Percentiles rank a stretch among this genome's conserved stretches.
These are phyloP conservation scores for Hydractinia echinata DNA, from an alignment of 30 jellyfish, hydroid and myxozoan species.

Conservation along the genomic window DNA sequence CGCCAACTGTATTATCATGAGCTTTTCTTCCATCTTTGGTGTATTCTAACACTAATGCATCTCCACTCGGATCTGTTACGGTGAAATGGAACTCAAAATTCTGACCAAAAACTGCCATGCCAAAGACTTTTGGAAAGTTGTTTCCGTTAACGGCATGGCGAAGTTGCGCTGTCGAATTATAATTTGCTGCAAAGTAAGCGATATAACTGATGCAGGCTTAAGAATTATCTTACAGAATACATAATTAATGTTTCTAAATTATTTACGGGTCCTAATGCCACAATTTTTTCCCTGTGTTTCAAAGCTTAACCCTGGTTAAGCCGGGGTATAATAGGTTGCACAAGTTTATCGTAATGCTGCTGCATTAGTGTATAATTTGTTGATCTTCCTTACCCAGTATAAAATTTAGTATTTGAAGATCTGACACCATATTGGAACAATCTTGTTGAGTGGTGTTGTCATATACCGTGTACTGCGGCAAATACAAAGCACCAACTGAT, in stretches of 20 bases:
- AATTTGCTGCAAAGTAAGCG: neutral
- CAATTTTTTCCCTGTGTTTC: no score
- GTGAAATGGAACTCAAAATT: neutral
- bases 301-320: no score
- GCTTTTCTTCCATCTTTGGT: conserved; percentile 17
- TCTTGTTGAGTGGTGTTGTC: neutral
- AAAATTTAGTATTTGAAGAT: neutral
- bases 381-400: neutral
- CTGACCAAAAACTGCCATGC: neutral
- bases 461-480: neutral
- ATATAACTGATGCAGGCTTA: no score
- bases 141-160: neutral
- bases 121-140: conserved; percentile 5
- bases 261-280: no score
- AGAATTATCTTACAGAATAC: no score
- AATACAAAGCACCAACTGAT: conserved; percentile 2
- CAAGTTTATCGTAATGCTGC: no score
- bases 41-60: conserved; percentile 20
- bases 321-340: no score
- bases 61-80: conserved; percentile 1
- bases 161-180: neutral
- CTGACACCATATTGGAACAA: neutral
- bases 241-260: no score
- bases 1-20: conserved; percentile 3
- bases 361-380: no score